phyloP scores from a whole-genome alignment of 2,113 vertebrate genomes.

The Bos javanicus region DNA sequence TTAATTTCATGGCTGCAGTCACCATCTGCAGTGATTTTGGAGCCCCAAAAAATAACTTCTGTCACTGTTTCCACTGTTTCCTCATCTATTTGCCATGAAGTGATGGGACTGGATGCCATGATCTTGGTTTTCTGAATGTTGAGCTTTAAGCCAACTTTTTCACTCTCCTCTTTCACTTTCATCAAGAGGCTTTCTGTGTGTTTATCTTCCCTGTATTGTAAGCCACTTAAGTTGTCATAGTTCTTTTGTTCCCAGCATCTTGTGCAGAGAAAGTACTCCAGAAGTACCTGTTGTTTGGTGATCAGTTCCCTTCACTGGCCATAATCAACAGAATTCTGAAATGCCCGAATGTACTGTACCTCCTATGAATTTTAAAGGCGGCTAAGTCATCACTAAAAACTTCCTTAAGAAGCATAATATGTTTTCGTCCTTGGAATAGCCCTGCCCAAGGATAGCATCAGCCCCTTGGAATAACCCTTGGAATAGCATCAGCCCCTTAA shows the following conservation, averaged over 20 bases:
- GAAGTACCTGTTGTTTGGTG: neutral
- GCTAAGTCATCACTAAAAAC: neutral
- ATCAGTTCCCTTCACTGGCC: neutral
- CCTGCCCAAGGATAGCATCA: neutral
- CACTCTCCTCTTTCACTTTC: neutral
- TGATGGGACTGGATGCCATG: neutral
- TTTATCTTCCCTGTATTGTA: neutral
- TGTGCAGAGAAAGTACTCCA: neutral
- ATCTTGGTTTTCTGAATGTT: neutral
- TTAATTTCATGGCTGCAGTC: neutral
- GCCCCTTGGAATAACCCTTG: too few species aligned
- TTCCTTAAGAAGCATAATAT: neutral
- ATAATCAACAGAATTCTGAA: neutral
- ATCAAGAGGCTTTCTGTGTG: neutral
- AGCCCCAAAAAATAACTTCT: accelerated
- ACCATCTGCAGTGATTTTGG: neutral
- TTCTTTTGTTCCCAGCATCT: neutral
- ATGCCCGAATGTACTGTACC: neutral
- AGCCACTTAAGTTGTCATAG: neutral
- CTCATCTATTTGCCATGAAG: neutral
- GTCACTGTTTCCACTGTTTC: neutral
- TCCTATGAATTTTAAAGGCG: neutral
- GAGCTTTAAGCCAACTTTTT: neutral
- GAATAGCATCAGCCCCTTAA: neutral
- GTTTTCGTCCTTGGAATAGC: neutral